These are phyloP conservation scores for Meliscaeva auricollis DNA, from an alignment of 2,888 invertebrate genomes.

Conservation along the genomic window DNA sequence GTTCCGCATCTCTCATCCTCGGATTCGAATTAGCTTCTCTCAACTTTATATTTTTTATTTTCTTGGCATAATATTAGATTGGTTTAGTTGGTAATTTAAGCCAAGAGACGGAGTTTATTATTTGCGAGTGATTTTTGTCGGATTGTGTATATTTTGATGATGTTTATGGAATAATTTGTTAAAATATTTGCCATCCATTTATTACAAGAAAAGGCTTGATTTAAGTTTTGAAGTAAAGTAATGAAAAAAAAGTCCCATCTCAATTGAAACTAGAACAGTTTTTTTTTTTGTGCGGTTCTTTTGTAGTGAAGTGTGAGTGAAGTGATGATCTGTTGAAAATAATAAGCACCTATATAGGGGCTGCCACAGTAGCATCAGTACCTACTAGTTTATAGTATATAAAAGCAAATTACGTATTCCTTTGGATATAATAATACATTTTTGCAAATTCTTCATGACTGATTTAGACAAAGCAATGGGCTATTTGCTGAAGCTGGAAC, in stretches of 20 bases:
- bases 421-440: constrained; percentile 60
- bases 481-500: constrained; percentile 81
- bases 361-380: background rate
- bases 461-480: constrained; percentile 76
- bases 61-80: constrained; percentile 2
- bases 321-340: constrained; percentile 45
- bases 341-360: constrained; percentile 29
- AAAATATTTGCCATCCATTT: constrained; percentile 62
- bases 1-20: constrained; percentile 39
- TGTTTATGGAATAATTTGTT: constrained; percentile 54
- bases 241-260: no score
- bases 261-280: no score
- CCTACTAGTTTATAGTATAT: background rate
- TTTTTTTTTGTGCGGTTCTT: constrained; percentile 19
- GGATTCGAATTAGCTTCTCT: constrained; percentile 16
- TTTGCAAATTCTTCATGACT: constrained; percentile 65
- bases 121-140: constrained; percentile 26
- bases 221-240: background rate
- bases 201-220: constrained; percentile 3
- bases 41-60: constrained; percentile 6
- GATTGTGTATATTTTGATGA: constrained; percentile 26
- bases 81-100: background rate
- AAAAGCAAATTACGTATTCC: constrained; percentile 53
- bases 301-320: constrained; percentile 26
- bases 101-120: constrained; percentile 15